Evolutionary conservation across 2,888 invertebrate genomes (phyloP).

Genomic region (Megalurothrips usitatus): DNA sequence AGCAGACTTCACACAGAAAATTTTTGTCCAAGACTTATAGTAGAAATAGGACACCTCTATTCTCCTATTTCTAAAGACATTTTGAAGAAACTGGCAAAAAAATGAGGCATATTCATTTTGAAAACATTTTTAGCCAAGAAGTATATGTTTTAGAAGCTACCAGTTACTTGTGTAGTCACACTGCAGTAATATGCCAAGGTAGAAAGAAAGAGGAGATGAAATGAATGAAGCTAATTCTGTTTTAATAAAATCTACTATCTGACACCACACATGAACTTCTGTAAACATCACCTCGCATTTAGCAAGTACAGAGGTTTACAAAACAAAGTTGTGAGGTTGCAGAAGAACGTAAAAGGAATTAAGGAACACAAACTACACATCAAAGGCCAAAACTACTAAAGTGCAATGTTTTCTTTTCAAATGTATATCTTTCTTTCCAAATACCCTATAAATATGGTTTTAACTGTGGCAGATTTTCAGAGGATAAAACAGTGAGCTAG

Average conservation of each 20-base stretch:
- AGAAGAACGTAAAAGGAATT: neutral
- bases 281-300: too few relatives aligned
- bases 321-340: neutral
- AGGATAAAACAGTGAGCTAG: too few relatives aligned
- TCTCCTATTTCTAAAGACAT: neutral
- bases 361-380: constrained; percentile 27
- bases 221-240: neutral
- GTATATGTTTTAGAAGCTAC: too few relatives aligned
- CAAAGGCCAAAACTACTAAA: neutral
- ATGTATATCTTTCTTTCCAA: neutral
- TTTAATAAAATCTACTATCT: neutral
- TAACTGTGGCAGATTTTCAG: too few relatives aligned
- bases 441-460: too few relatives aligned
- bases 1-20: constrained; percentile 7
- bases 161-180: neutral
- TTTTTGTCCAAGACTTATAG: neutral
- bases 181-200: neutral
- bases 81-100: neutral
- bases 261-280: neutral
- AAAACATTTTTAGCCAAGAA: neutral
- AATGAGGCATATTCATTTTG: neutral
- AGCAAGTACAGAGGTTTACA: too few relatives aligned
- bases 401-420: neutral
- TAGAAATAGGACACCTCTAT: neutral
- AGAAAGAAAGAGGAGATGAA: neutral